Evolutionary conservation across 2,888 invertebrate genomes (phyloP).

Genomic region (Agrotis exclamationis): DNA sequence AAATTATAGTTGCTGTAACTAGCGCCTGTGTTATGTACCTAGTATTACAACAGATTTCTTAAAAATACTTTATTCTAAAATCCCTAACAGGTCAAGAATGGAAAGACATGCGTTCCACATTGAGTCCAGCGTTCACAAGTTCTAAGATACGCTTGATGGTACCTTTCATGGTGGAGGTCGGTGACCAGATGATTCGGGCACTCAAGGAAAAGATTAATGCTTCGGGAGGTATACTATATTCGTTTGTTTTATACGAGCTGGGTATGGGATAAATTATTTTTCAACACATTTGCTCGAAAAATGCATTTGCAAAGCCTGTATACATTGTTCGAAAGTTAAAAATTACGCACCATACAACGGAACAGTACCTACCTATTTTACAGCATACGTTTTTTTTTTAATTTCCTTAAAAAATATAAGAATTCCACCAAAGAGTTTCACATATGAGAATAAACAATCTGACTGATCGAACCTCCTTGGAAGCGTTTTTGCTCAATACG

Average conservation of each 20-base stretch:
- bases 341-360: too few species aligned
- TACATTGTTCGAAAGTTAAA: too few species aligned
- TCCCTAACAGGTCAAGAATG: constrained; percentile 65
- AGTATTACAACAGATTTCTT: not conserved
- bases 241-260: not conserved
- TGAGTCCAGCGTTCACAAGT: constrained; percentile 87
- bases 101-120: constrained; percentile 80
- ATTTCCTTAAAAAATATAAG: too few species aligned
- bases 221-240: constrained; percentile 73
- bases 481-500: too few species aligned
- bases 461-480: too few species aligned
- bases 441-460: too few species aligned
- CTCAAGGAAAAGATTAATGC: constrained; percentile 68
- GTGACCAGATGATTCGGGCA: constrained; percentile 73
- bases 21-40: not conserved
- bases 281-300: too few species aligned
- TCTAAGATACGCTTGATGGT: constrained; percentile 85
- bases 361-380: too few species aligned
- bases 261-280: too few species aligned
- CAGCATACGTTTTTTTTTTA: too few species aligned
- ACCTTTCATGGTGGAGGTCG: constrained; percentile 80
- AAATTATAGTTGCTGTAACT: not conserved
- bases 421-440: too few species aligned
- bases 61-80: not conserved
- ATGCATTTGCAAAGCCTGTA: too few species aligned